Evolutionary conservation across 1,140 invertebrate species (phyloP), one percentile per base, ranked within the genome.

Genomic region (Brachionus angularis): DNA sequence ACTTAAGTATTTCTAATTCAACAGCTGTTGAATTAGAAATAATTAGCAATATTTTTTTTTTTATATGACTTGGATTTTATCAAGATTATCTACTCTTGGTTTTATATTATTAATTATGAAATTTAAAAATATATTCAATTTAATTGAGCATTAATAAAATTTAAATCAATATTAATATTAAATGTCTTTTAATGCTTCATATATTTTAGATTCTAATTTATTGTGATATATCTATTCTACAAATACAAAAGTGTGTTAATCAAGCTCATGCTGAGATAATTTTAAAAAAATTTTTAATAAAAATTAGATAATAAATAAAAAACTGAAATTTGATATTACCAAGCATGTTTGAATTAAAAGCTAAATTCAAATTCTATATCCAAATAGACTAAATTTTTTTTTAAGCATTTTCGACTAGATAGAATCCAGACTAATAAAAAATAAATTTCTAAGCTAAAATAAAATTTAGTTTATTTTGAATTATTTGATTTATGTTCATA

Each of bases 91-190:
- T 39, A 39, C 12, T 58, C 18, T 39, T 58, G 36, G 33, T 58
- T 21, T 21, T 39, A 58, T 31, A 58, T 58, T 39, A 18, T 12
- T 39, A 39, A 36, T 36, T 21, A 25, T 39, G 53, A 58, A 39
- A n/a, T n/a, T n/a, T n/a, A n/a, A n/a, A 58, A 58, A 29, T 25
- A 16, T 58, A 39, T 58, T 39, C 21, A 39, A 58, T 58, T 58
- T 39, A 58, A 58, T 58, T 58, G 53, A 58, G 53, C 53, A 58
- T 58, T 8, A 58, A 39, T 39, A 23, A 5, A 21, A 58, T 33
- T 33, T 4, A 36, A 16, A 33, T 36, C 31, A 31, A 55, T 34
- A 33, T 55, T 31, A 8, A 31, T 31, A 31, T 53, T 55, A 27
- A 16, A 55, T n/a, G 21, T 55, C 10, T 34, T 34, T 55, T 34